Evolutionary conservation across 2,113 vertebrate species (phyloP), one percentile per base, ranked within the genome.

Genomic region (Chaenogobius annularis): DNA sequence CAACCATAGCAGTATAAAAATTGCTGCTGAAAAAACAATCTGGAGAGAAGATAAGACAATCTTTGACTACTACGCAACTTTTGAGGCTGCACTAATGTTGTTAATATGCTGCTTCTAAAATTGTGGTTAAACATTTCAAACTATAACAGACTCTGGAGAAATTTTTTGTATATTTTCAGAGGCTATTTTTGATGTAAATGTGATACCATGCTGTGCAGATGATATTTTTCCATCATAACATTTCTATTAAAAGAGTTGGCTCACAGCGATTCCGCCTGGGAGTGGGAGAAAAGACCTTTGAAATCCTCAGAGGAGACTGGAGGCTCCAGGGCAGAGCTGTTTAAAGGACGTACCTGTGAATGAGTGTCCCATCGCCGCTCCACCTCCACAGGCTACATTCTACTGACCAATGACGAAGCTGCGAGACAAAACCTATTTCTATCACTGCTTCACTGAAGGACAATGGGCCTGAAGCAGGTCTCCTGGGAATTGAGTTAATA

Each of bases 201-300:
- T 23, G 23, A 65, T 52, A 67, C 22, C 17, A 35, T 19, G 58
- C 19, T 54, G 46, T 13, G 12, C 17, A 26, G n/a, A 26, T 19
- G 37, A 80, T 62, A 2, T 12, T 37, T 56, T 40, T 68, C 26
- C 55, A 35, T 61, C 17, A n/a, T 9, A 48, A 14, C 12, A 35
- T 64, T 46, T 5, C 50, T 20, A 47, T 22, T 58, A 63, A 22
- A 72, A 61, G 66, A 44, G 71, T 56, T 10, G 64, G 1, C 68
- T 40, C 26, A 35, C 20, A 69, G 72, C 68, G 66, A 75, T 68
- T 79, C 66, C 63, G 65, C 77, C 66, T 63, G 61, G 48, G 72
- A 43, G 47, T 26, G 61, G 47, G 71, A 68, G 66, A 58, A 9
- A n/a, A n/a, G 40, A 62, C 35, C 63, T 67, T 58, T 46, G 12